Evolutionary conservation across 2,888 invertebrate species (phyloP).

Genomic region (Acleris cristana): DNA sequence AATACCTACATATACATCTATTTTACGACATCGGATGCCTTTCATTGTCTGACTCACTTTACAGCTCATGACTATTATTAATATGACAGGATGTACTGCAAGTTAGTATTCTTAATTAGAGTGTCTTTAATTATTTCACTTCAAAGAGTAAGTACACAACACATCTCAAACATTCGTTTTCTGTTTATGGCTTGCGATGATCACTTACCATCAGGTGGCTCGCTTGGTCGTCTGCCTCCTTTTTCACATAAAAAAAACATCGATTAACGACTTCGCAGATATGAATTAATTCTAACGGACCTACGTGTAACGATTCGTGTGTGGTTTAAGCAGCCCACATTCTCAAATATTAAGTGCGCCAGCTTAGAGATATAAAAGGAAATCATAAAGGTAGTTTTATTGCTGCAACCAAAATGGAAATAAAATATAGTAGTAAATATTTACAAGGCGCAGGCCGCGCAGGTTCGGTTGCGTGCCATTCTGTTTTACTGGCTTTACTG

Average conservation of each 20-base stretch:
- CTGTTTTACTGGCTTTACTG: constrained; percentile 75
- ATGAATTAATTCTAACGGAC: neutral
- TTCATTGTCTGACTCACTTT: too few relatives aligned
- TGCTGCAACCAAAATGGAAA: constrained; percentile 50
- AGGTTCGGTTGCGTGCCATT: constrained; percentile 62
- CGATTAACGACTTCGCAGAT: neutral
- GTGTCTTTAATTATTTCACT: too few relatives aligned
- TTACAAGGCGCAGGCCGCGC: constrained; percentile 57
- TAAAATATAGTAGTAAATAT: constrained; percentile 70
- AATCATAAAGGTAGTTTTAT: constrained; percentile 51
- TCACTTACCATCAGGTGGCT: too few relatives aligned
- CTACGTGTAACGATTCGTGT: constrained; percentile 14
- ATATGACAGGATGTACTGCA: too few relatives aligned
- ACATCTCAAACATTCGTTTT: too few relatives aligned
- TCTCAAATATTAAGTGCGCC: constrained; percentile 35
- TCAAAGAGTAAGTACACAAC: too few relatives aligned
- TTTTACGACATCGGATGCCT: too few relatives aligned
- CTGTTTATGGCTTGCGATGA: too few relatives aligned
- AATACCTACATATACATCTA: too few relatives aligned
- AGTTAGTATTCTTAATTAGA: too few relatives aligned
- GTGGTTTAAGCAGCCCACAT: constrained; percentile 23
- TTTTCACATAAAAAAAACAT: neutral
- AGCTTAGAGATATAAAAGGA: constrained; percentile 42
- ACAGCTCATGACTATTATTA: too few relatives aligned
- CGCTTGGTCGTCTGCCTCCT: too few relatives aligned